These are phyloP conservation scores for Mycalesis mineus DNA, from an alignment of 2,888 invertebrate genomes.

Conservation along the genomic window DNA sequence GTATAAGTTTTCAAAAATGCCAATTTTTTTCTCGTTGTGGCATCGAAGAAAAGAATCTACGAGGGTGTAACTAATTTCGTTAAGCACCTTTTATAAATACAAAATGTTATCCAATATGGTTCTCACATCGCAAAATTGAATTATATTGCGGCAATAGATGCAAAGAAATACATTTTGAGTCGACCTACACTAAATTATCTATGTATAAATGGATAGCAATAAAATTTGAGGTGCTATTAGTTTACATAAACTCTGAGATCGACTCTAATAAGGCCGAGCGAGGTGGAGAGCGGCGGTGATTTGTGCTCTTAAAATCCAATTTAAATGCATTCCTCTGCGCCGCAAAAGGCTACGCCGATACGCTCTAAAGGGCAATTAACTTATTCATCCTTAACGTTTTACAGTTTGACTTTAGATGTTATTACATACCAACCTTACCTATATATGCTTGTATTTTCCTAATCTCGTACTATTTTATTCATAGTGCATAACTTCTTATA, in stretches of 20 bases:
- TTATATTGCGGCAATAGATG: no score
- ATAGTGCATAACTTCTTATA: no score
- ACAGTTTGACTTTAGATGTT: conserved; percentile 64
- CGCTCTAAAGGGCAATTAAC: conserved; percentile 76
- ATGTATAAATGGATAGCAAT: conserved; percentile 48
- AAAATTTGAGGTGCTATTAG: conserved; percentile 71
- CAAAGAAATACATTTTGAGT: no score
- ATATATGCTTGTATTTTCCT: no score
- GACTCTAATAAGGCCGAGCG: conserved; percentile 74
- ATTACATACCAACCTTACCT: not conserved
- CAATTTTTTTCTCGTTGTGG: no score
- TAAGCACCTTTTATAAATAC: no score
- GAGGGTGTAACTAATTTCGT: no score
- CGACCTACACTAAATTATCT: not conserved
- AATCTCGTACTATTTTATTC: no score
- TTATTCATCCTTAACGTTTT: conserved; percentile 78
- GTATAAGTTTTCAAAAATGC: no score
- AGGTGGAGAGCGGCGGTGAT: conserved; percentile 70
- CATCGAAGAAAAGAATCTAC: no score
- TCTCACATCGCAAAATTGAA: no score
- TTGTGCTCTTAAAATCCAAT: conserved; percentile 79
- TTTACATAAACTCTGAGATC: conserved; percentile 77
- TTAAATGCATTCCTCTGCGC: conserved; percentile 79
- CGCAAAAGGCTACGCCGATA: conserved; percentile 73
- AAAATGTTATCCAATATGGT: no score